phyloP scores from a whole-genome alignment of 2,797 vertebrate species.

The Gastrophryne carolinensis region DNA sequence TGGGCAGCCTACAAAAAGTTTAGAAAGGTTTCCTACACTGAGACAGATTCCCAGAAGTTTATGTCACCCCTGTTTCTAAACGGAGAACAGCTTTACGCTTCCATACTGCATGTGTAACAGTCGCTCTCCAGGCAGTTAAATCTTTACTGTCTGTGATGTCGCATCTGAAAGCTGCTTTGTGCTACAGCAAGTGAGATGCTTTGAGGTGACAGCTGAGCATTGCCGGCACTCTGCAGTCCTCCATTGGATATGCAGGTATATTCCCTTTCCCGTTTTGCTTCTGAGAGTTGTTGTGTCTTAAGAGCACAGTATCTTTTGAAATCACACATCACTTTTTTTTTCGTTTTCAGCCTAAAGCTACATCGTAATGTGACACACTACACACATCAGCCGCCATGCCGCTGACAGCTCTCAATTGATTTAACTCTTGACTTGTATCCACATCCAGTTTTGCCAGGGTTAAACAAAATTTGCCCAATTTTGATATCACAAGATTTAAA shows the following conservation, averaged over 20 bases:
- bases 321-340: conserved; percentile 26
- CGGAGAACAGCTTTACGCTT: conserved; percentile 8
- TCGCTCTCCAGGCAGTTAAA: conserved; percentile 6
- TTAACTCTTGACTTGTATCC: neutral
- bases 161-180: conserved; percentile 24
- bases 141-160: neutral
- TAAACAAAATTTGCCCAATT: neutral
- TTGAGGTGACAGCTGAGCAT: conserved; percentile 17
- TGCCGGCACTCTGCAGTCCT: conserved; percentile 5
- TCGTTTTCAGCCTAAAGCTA: conserved; percentile 36
- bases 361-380: conserved; percentile 29
- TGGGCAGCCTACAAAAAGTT: no score
- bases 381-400: neutral
- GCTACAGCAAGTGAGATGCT: conserved; percentile 16
- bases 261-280: conserved; percentile 34
- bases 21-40: no score
- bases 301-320: conserved; percentile 41
- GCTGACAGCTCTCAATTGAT: neutral
- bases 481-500: no score
- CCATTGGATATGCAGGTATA: conserved; percentile 9
- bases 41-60: neutral
- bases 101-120: neutral
- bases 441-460: neutral
- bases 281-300: conserved; percentile 42
- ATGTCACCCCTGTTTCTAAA: neutral